Conservation (phyloP, 2,888 invertebrate genomes). For the Drosophila nr. perissopoda region DNA sequence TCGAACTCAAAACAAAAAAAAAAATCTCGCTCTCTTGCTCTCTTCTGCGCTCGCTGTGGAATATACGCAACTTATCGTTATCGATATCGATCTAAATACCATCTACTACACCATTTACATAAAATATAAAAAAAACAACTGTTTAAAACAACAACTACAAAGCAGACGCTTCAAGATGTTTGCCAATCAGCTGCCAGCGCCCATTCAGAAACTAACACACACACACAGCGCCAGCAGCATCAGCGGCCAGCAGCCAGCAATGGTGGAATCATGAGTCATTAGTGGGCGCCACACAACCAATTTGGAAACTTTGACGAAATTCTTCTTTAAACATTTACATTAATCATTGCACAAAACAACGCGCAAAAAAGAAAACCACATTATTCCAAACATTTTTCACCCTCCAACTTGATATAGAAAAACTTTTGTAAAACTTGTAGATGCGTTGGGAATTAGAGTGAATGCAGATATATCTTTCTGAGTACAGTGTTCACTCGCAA, state of each 20-base stretch:
- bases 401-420: slow-evolving; percentile 14
- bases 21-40: slow-evolving; percentile 71
- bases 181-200: slow-evolving; percentile 79
- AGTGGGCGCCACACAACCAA: slow-evolving; percentile 41
- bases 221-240: slow-evolving; percentile 45
- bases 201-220: slow-evolving; percentile 72
- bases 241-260: slow-evolving; percentile 45
- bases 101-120: slow-evolving; percentile 40
- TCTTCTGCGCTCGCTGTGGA: slow-evolving; percentile 77
- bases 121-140: slow-evolving; percentile 13
- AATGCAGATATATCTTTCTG: background rate
- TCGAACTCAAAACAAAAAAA: slow-evolving; percentile 51
- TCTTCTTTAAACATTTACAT: slow-evolving; percentile 46
- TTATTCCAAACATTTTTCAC: slow-evolving; percentile 18
- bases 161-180: slow-evolving; percentile 85
- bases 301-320: slow-evolving; percentile 49
- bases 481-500: background rate
- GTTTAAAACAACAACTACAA: slow-evolving; percentile 22
- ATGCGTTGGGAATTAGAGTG: slow-evolving; percentile 19
- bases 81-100: slow-evolving; percentile 35
- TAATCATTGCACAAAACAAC: slow-evolving; percentile 45
- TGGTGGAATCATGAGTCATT: slow-evolving; percentile 70
- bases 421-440: slow-evolving; percentile 54
- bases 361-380: slow-evolving; percentile 2
- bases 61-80: slow-evolving; percentile 45